Percentiles rank a stretch among this genome's conserved stretches.
Evolutionary conservation across 2,113 vertebrate genomes (phyloP).

Genomic region (Struthidea cinerea): DNA sequence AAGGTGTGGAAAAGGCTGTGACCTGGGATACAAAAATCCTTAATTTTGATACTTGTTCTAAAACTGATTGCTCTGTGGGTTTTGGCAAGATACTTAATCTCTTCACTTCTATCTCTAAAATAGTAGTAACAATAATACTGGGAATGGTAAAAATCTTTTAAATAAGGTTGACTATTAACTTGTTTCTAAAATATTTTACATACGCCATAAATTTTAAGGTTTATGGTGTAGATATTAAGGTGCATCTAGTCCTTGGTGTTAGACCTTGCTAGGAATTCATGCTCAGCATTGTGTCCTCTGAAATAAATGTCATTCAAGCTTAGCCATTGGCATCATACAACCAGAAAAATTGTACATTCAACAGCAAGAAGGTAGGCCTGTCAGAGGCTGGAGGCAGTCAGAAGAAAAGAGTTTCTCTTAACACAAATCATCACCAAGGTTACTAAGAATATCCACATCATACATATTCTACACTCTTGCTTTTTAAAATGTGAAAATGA

Average conservation of each 20-base stretch:
- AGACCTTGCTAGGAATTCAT: not conserved
- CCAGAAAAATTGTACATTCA: not conserved
- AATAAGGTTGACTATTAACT: not conserved
- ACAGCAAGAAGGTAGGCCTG: not conserved
- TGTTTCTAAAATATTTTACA: not conserved
- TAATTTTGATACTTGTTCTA: not conserved
- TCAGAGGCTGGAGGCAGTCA: not conserved
- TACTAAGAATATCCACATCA: conserved; percentile 11
- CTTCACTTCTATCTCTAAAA: not conserved
- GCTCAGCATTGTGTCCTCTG: not conserved
- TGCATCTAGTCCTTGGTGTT: not conserved
- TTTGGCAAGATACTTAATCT: not conserved
- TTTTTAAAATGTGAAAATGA: conserved; percentile 27
- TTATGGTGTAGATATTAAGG: not conserved
- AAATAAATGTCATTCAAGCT: not conserved
- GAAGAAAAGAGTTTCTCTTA: not conserved
- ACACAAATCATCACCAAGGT: not conserved
- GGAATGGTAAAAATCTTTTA: not conserved
- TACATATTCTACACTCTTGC: not conserved
- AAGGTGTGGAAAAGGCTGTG: not conserved
- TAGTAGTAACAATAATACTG: not conserved
- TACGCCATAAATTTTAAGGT: not conserved
- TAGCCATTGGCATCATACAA: not conserved
- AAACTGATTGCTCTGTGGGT: not conserved
- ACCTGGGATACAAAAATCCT: not conserved